These are phyloP conservation scores for Rostratula benghalensis DNA, from an alignment of 2,113 vertebrate genomes.

Conservation along the genomic window DNA sequence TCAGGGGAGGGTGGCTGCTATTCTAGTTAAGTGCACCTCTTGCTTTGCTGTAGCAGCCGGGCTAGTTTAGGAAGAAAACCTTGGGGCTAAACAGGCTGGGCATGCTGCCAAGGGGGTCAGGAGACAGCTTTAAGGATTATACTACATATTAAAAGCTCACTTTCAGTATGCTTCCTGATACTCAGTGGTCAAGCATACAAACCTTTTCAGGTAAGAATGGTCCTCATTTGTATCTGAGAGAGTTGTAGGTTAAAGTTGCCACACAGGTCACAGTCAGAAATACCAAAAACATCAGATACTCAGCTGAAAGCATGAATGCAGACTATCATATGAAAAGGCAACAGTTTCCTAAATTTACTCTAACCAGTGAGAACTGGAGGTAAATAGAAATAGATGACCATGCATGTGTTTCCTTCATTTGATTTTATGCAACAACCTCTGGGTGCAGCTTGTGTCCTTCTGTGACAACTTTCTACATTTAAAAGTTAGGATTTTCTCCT, in stretches of 20 bases:
- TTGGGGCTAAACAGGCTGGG: constrained; percentile 24
- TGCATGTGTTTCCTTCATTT: not conserved
- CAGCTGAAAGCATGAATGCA: not conserved
- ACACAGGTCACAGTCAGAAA: constrained; percentile 35
- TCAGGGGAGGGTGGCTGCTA: constrained; percentile 34
- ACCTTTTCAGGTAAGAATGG: constrained; percentile 38
- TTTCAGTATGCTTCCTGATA: constrained; percentile 42
- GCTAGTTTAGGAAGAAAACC: not conserved
- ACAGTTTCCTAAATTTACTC: not conserved
- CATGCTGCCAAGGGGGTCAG: constrained; percentile 41
- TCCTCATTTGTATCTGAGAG: constrained; percentile 28
- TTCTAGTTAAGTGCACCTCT: not conserved
- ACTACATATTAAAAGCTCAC: constrained; percentile 45
- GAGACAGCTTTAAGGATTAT: constrained; percentile 37
- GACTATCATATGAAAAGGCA: constrained; percentile 12
- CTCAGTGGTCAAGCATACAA: not conserved
- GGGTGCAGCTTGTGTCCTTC: not conserved
- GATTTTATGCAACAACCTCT: not conserved
- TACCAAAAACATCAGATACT: not conserved
- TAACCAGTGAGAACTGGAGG: not conserved
- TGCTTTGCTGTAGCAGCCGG: not conserved
- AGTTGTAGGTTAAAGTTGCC: constrained; percentile 32
- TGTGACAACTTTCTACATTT: not conserved
- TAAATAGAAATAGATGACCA: not conserved
- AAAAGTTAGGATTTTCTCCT: not conserved